These are phyloP conservation scores for Rhinogobius similis DNA, from an alignment of 2,113 vertebrate genomes.

Conservation along the genomic window DNA sequence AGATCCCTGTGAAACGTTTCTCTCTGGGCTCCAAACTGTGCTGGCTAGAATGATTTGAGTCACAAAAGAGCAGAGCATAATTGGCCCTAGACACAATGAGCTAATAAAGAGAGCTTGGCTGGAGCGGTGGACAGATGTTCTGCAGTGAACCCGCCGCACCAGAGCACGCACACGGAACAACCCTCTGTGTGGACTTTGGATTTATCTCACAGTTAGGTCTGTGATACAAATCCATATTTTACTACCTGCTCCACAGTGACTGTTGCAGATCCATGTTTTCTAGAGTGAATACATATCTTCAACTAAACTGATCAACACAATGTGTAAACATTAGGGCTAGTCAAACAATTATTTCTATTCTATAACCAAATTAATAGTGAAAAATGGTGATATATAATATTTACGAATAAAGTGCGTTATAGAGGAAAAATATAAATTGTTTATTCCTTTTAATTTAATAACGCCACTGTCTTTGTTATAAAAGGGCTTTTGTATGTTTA, in stretches of 20 bases:
- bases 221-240: not conserved
- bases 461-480: too few relatives aligned
- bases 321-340: too few relatives aligned
- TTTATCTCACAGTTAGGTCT: not conserved
- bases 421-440: not conserved
- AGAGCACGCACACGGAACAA: not conserved
- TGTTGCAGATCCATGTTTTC: too few relatives aligned
- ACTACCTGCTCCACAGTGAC: not conserved
- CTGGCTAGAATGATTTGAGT: not conserved
- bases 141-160: not conserved
- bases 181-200: not conserved
- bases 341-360: too few relatives aligned
- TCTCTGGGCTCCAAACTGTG: not conserved
- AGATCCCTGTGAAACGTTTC: not conserved
- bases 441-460: not conserved
- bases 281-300: too few relatives aligned
- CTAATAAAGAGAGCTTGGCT: conserved; percentile 9
- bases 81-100: conserved; percentile 6
- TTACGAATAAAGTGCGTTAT: too few relatives aligned
- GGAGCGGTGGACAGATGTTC: conserved; percentile 4
- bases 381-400: too few relatives aligned
- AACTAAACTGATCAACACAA: too few relatives aligned
- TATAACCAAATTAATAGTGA: too few relatives aligned
- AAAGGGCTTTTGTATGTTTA: too few relatives aligned
- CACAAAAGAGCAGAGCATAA: conserved; percentile 8